A percentile compares a stretch with the other conserved stretches of the same genome.
These are phyloP conservation scores for Nomada ruficornis DNA, from an alignment of 2,888 invertebrate genomes.

Conservation along the genomic window DNA sequence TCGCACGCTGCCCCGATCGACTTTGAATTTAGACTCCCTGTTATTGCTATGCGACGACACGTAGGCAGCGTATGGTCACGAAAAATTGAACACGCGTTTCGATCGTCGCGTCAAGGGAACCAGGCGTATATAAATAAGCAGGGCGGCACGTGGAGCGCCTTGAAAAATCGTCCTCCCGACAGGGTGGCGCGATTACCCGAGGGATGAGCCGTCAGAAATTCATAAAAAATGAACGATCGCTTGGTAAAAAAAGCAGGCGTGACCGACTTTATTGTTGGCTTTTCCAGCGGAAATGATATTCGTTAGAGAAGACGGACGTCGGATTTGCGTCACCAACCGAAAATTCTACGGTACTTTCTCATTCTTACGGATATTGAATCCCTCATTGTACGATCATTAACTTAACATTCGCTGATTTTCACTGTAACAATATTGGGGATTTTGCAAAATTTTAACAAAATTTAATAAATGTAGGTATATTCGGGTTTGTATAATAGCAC, in stretches of 20 bases:
- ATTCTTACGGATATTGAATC: background rate
- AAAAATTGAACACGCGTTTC: slow-evolving; percentile 61
- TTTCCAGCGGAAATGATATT: slow-evolving; percentile 7
- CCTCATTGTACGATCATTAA: background rate
- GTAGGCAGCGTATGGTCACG: slow-evolving; percentile 47
- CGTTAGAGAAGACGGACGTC: slow-evolving; percentile 3
- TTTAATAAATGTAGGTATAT: too few relatives aligned
- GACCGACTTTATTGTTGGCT: slow-evolving; percentile 15
- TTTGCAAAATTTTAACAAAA: too few relatives aligned
- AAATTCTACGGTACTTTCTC: background rate
- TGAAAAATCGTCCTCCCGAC: slow-evolving; percentile 45
- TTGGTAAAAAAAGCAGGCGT: slow-evolving; percentile 2
- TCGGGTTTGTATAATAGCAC: too few relatives aligned
- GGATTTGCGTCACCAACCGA: background rate
- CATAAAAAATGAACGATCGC: slow-evolving; percentile 48
- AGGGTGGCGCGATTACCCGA: slow-evolving; percentile 33
- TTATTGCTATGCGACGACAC: slow-evolving; percentile 22
- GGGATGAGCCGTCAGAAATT: background rate
- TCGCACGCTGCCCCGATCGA: too few relatives aligned
- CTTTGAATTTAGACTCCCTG: background rate
- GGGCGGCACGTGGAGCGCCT: slow-evolving; percentile 24
- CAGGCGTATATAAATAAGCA: slow-evolving; percentile 54
- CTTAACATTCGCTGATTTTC: too few relatives aligned
- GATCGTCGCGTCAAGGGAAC: slow-evolving; percentile 55
- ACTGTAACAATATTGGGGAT: too few relatives aligned